phyloP scores from a whole-genome alignment of 2,113 vertebrate species.

The Monopterus albus region DNA sequence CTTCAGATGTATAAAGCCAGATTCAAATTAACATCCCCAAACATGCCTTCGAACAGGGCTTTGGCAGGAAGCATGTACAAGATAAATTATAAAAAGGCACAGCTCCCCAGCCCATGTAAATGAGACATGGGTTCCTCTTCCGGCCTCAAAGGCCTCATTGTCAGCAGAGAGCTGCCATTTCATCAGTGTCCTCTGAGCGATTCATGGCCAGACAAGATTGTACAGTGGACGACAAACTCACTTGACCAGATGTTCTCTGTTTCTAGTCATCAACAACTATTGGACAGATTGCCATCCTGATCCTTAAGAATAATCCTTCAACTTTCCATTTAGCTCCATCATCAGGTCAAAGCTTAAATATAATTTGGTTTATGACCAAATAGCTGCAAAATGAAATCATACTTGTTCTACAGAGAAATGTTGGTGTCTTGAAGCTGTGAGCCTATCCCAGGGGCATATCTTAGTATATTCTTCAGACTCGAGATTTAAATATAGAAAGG shows the following conservation, averaged over 20 bases:
- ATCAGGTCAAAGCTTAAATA: too few species aligned
- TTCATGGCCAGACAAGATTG: conserved; percentile 13
- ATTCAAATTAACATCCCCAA: conserved; percentile 47
- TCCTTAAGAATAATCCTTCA: too few species aligned
- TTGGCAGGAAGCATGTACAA: conserved; percentile 40
- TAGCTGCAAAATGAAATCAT: too few species aligned
- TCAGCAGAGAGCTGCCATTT: conserved; percentile 62
- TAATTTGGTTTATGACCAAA: too few species aligned
- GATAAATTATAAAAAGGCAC: conserved; percentile 72
- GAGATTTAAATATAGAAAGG: not conserved
- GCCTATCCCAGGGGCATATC: too few species aligned
- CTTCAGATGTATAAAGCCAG: conserved; percentile 25
- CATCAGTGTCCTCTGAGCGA: conserved; percentile 43
- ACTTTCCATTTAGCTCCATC: too few species aligned
- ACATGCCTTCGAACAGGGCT: conserved; percentile 29
- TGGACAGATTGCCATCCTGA: not conserved
- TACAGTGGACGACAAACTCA: not conserved
- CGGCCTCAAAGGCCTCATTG: conserved; percentile 75
- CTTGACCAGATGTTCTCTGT: not conserved
- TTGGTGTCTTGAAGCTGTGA: too few species aligned
- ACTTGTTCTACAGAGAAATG: too few species aligned
- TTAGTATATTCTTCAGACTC: too few species aligned
- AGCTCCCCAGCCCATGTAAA: conserved; percentile 76
- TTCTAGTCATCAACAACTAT: not conserved
- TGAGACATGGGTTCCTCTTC: conserved; percentile 63